phyloP scores from a whole-genome alignment of 2,888 invertebrate species.

The Eremobia ochroleuca region DNA sequence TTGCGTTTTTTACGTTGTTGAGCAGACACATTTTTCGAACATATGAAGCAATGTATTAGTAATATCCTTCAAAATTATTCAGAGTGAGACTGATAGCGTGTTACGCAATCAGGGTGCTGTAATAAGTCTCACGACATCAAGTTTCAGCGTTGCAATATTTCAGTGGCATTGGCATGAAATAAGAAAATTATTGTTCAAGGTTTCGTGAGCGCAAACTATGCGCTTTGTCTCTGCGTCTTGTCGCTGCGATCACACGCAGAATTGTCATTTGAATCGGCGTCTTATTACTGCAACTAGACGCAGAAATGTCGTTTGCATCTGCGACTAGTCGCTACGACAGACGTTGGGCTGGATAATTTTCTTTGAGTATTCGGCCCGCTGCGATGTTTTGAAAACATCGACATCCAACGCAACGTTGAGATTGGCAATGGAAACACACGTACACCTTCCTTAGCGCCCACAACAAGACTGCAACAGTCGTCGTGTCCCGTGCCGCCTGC shows the following conservation, averaged over 20 bases:
- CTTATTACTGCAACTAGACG: no score
- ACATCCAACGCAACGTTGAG: not conserved
- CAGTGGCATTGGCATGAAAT: conserved; percentile 31
- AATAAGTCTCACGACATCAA: not conserved
- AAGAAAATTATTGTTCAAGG: conserved; percentile 22
- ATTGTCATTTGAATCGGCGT: no score
- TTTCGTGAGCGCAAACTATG: not conserved
- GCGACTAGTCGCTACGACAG: not conserved
- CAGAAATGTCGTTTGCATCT: no score
- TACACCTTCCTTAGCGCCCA: not conserved
- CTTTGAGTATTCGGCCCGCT: no score
- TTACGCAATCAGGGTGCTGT: no score
- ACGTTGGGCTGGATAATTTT: no score
- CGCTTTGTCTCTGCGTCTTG: not conserved
- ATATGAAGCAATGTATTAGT: no score
- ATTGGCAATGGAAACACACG: not conserved
- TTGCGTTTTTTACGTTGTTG: no score
- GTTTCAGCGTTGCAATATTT: conserved; percentile 29
- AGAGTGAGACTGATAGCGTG: no score
- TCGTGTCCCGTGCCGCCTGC: not conserved
- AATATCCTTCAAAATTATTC: no score
- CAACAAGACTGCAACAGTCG: not conserved
- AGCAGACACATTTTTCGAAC: no score
- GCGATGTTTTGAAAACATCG: no score
- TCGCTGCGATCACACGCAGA: not conserved